These are phyloP conservation scores for Sapayoa aenigma DNA, from an alignment of 2,113 vertebrate genomes.

Conservation along the genomic window DNA sequence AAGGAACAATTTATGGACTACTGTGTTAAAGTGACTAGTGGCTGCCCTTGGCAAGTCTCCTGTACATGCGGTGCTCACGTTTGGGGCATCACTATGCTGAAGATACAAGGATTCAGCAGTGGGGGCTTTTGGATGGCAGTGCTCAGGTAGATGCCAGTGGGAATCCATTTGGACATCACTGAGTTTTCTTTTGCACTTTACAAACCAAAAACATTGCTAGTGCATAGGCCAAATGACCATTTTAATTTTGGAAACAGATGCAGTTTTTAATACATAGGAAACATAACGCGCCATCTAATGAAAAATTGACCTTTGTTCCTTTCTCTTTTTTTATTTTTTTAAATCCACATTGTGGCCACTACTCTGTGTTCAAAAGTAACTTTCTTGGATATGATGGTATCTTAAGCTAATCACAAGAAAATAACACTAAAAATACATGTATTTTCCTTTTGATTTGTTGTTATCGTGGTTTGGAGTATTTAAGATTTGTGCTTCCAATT, in stretches of 20 bases:
- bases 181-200: neutral
- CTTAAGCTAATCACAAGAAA: neutral
- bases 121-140: neutral
- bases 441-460: neutral
- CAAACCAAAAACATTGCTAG: neutral
- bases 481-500: neutral
- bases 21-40: neutral
- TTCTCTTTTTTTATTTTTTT: neutral
- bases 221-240: neutral
- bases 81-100: fast-evolving
- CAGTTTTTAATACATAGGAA: neutral
- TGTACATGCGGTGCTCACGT: fast-evolving
- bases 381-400: neutral
- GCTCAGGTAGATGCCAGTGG: neutral
- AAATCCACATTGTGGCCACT: neutral
- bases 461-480: neutral
- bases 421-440: neutral
- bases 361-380: neutral
- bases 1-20: neutral
- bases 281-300: neutral
- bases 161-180: neutral
- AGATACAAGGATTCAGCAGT: neutral
- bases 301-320: neutral
- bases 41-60: neutral
- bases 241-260: neutral